phyloP scores from a whole-genome alignment of 2,113 vertebrate genomes.

The Bucco capensis region DNA sequence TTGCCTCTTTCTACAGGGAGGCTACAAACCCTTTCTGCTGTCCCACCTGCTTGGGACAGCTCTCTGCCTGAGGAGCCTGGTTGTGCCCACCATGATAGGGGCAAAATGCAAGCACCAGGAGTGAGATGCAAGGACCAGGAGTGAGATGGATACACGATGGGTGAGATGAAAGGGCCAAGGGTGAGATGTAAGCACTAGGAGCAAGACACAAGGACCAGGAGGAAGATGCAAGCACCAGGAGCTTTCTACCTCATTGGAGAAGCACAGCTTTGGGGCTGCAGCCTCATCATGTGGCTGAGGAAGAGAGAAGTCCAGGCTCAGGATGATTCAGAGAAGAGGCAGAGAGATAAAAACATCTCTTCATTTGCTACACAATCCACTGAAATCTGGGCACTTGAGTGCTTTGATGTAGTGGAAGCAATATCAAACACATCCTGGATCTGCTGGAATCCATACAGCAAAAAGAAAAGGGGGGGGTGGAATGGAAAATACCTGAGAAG shows the following conservation, averaged over 20 bases:
- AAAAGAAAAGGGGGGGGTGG: background rate
- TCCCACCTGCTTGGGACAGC: background rate
- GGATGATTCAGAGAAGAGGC: background rate
- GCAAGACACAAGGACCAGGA: background rate
- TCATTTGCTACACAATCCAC: background rate
- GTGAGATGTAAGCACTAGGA: background rate
- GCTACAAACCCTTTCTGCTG: background rate
- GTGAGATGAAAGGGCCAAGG: background rate
- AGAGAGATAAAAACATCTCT: background rate
- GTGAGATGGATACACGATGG: no score
- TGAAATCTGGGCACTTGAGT: background rate
- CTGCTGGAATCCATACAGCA: background rate
- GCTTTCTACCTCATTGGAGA: background rate
- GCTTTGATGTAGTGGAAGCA: background rate
- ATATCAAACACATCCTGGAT: background rate
- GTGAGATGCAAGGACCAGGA: background rate
- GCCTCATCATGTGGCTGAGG: accelerated
- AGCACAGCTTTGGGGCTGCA: background rate
- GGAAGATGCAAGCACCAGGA: background rate
- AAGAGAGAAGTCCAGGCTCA: background rate
- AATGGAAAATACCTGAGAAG: background rate
- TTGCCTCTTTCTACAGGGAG: accelerated
- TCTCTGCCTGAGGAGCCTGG: background rate
- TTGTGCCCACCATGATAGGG: background rate
- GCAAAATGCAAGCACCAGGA: background rate